A percentile compares a stretch with the other conserved stretches of the same genome.
Evolutionary conservation across 2,888 invertebrate genomes (phyloP).

Genomic region (Hirtodrosophila confusa): DNA sequence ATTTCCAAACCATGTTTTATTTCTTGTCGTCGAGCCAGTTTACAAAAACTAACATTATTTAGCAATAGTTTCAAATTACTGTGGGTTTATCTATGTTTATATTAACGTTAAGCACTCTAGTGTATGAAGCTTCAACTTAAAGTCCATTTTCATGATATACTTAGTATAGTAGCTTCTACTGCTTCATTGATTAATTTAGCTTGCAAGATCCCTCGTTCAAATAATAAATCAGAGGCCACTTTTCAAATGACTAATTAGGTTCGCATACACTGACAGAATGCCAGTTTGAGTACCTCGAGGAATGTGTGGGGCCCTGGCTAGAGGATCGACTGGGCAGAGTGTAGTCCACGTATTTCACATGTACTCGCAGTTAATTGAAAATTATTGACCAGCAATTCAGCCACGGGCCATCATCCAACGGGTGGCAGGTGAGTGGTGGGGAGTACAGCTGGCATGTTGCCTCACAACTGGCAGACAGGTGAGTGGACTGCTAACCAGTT

Average conservation of each 20-base stretch:
- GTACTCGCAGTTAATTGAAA: conserved; percentile 66
- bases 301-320: neutral
- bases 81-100: conserved; percentile 4
- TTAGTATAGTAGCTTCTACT: no score
- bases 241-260: neutral
- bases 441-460: conserved; percentile 15
- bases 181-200: no score
- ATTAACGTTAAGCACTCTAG: no score
- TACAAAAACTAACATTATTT: no score
- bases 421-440: conserved; percentile 8
- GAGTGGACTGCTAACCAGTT: conserved; percentile 43
- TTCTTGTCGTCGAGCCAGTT: no score
- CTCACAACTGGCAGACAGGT: conserved; percentile 27
- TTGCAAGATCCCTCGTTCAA: neutral
- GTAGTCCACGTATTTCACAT: conserved; percentile 2
- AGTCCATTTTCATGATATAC: no score
- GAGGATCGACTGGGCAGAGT: conserved; percentile 22
- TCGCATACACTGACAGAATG: neutral
- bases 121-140: no score
- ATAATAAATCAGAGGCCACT: neutral
- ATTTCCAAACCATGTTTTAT: no score
- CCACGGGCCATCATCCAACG: conserved; percentile 9
- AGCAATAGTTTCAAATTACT: neutral
- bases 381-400: conserved; percentile 58
- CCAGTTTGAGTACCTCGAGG: neutral